A percentile compares a stretch with the other conserved stretches of the same genome.
Evolutionary conservation across 2,888 invertebrate species (phyloP).

Genomic region (Druceiella hillmani): DNA sequence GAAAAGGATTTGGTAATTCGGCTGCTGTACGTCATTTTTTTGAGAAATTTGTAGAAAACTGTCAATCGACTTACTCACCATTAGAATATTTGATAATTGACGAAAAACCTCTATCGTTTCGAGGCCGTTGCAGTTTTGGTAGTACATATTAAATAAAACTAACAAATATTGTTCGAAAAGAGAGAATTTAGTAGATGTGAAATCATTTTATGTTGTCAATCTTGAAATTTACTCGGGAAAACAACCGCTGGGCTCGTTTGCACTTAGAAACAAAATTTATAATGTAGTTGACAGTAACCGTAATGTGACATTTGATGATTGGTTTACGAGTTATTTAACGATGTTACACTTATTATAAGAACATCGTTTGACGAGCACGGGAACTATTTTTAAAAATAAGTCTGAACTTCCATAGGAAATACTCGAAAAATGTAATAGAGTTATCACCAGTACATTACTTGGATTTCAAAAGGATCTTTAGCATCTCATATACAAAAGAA

Average conservation of each 20-base stretch:
- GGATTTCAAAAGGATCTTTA: too few relatives aligned
- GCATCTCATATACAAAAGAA: too few relatives aligned
- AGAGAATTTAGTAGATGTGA: constrained; percentile 15
- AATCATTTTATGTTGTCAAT: constrained; percentile 15
- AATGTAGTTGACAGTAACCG: too few relatives aligned
- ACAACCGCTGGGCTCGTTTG: constrained; percentile 16
- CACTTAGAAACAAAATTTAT: too few relatives aligned
- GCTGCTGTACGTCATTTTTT: constrained; percentile 4
- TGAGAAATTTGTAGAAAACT: constrained; percentile 2
- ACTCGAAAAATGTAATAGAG: too few relatives aligned
- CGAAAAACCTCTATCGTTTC: constrained; percentile 13
- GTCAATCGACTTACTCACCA: constrained; percentile 1
- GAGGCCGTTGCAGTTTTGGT: constrained; percentile 13
- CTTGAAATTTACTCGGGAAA: constrained; percentile 18
- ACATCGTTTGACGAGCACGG: too few relatives aligned
- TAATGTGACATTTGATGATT: too few relatives aligned
- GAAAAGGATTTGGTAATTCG: constrained; percentile 2
- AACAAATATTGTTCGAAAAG: constrained; percentile 18
- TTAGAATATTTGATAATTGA: constrained; percentile 6
- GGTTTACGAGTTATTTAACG: too few relatives aligned
- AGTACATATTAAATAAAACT: constrained; percentile 11
- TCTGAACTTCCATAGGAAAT: too few relatives aligned
- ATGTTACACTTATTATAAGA: too few relatives aligned
- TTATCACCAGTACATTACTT: too few relatives aligned
- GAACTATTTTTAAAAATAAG: too few relatives aligned